Conservation (phyloP, 2,113 vertebrate genomes). For the Bettongia penicillata region DNA sequence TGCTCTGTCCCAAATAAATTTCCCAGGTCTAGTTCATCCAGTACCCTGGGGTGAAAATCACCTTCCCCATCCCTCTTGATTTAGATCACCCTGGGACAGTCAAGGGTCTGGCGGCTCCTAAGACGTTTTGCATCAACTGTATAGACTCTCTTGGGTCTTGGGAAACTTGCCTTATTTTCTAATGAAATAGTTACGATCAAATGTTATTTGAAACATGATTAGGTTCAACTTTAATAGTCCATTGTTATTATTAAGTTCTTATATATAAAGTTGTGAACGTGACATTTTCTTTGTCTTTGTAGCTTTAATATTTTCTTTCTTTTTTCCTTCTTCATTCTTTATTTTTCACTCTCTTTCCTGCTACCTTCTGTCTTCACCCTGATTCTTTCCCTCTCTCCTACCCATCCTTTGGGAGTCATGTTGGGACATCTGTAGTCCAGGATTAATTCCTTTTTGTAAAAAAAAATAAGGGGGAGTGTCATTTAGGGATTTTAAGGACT, state of each 20-base stretch:
- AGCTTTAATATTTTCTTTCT: neutral
- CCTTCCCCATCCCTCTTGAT: neutral
- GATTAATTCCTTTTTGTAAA: neutral
- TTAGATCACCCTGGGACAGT: neutral
- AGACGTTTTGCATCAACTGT: neutral
- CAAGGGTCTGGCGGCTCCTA: neutral
- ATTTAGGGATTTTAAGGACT: neutral
- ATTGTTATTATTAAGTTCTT: neutral
- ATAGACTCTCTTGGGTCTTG: neutral
- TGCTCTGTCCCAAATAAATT: neutral
- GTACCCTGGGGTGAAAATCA: neutral
- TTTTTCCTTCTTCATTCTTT: neutral
- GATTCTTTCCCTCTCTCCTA: neutral
- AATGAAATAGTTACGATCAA: neutral
- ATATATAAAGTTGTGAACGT: neutral
- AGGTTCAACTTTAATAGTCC: neutral
- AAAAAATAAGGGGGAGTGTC: neutral
- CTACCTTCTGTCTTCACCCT: neutral
- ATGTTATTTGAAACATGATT: neutral
- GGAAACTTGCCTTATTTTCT: neutral
- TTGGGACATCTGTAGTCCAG: neutral
- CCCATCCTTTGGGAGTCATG: neutral
- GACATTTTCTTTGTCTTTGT: neutral
- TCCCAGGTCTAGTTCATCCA: neutral
- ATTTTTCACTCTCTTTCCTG: neutral